Evolutionary conservation across 2,113 vertebrate genomes (phyloP), one percentile per base, ranked within the genome.

Genomic region (Parus major): DNA sequence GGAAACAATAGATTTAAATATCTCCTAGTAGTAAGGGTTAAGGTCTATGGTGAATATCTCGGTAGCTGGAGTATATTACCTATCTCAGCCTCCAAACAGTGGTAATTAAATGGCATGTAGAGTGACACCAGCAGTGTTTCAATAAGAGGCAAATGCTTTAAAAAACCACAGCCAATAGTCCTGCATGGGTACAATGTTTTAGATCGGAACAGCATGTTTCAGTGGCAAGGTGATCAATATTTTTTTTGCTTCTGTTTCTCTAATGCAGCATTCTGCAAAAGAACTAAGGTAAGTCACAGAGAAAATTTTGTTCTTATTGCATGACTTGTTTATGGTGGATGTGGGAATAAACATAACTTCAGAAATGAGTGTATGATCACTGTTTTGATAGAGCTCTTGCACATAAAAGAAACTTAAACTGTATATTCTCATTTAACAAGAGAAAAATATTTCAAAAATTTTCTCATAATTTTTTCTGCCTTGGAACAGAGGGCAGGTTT

Each of bases 221-320:
- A 91, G 78, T 71, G 36, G 82, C 57, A 88, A 93, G 64, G 72
- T 93, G 93, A 94, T 92, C 82, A 95, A 96, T 35, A n/a, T 79
- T 57, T 93, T 93, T 90, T 97, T 96, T 93, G 60, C 95, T 96
- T 96, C 92, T 95, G 61, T 97, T 96, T 96, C 82, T 97, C 73
- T 95, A 97, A 97, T 72, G 96, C 96, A 95, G 95, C 96, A 68
- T 76, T 96, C 86, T 88, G 80, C 65, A 95, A 59, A 94, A 86
- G 88, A 90, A 39, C 69, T 71, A 46, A 95, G 96, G 95, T 97
- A 97, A 97, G 95, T 94, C 53, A 82, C 0, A 4, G 76, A 96
- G 72, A 88, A 96, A 95, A 91, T 86, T 86, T 65, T 64, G 52
- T 88, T 82, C 80, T 82, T 93, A 49, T 55, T 96, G 94, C 93